Conservation (phyloP, 2,888 invertebrate species). For the Busseola fusca region DNA sequence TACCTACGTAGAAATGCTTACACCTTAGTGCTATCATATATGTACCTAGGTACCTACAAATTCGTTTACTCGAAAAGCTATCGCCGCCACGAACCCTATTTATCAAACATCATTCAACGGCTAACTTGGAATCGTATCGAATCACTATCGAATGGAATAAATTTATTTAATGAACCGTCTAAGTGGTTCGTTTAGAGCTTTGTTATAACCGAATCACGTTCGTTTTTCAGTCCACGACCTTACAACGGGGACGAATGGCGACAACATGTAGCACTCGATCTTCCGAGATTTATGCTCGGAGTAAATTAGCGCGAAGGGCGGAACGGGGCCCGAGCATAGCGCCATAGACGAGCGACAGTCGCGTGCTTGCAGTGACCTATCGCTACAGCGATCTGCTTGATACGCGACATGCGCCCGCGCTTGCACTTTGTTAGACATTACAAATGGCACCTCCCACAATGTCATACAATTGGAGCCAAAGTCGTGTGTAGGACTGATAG, state of each 20-base stretch:
- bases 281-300: slow-evolving; percentile 74
- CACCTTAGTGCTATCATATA: slow-evolving; percentile 37
- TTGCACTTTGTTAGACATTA: slow-evolving; percentile 75
- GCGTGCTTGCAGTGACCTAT: slow-evolving; percentile 75
- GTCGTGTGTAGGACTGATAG: slow-evolving; percentile 67
- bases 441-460: slow-evolving; percentile 80
- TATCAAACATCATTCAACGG: slow-evolving; percentile 75
- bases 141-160: slow-evolving; percentile 81
- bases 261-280: slow-evolving; percentile 70
- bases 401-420: slow-evolving; percentile 72
- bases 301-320: slow-evolving; percentile 79
- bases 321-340: slow-evolving; percentile 69
- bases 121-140: slow-evolving; percentile 82
- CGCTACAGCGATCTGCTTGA: slow-evolving; percentile 72
- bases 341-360: slow-evolving; percentile 66
- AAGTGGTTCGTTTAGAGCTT: slow-evolving; percentile 80
- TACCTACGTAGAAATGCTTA: slow-evolving; percentile 40
- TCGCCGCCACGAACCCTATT: slow-evolving; percentile 69
- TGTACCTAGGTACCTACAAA: not conserved
- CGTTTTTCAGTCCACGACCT: slow-evolving; percentile 77
- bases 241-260: slow-evolving; percentile 78
- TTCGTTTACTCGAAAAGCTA: slow-evolving; percentile 66
- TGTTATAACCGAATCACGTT: slow-evolving; percentile 85
- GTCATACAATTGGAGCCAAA: slow-evolving; percentile 70
- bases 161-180: slow-evolving; percentile 84